These are phyloP conservation scores for Kryphioiulus occultus DNA, from an alignment of 2,888 invertebrate genomes.

Conservation along the genomic window DNA sequence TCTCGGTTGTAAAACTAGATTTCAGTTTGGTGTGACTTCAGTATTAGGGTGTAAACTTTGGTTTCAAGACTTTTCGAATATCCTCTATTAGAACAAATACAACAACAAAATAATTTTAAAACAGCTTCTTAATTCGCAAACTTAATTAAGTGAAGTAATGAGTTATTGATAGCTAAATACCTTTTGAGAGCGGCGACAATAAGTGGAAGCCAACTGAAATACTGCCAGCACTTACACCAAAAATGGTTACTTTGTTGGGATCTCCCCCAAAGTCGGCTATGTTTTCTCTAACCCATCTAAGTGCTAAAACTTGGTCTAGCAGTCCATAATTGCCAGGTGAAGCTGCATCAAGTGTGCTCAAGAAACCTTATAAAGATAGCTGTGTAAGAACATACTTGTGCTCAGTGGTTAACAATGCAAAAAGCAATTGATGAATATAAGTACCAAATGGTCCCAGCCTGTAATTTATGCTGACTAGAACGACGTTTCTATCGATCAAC, in stretches of 20 bases:
- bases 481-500: slow-evolving; percentile 33
- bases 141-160: neutral
- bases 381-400: neutral
- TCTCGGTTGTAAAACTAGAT: too few species aligned
- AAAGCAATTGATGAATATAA: neutral
- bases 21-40: too few species aligned
- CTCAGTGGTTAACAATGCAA: neutral
- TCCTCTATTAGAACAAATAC: too few species aligned
- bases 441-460: slow-evolving; percentile 48
- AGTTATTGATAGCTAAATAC: neutral
- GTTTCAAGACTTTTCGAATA: neutral
- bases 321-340: neutral
- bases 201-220: neutral
- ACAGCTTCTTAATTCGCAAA: neutral
- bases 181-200: neutral
- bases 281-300: neutral
- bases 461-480: slow-evolving; percentile 40
- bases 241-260: neutral
- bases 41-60: too few species aligned
- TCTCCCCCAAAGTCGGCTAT: neutral
- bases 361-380: neutral
- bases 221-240: neutral
- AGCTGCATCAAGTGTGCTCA: neutral
- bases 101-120: neutral
- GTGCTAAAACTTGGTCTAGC: neutral